Conservation (phyloP, 2,797 vertebrate genomes). For the Sebastes steindachneri region DNA sequence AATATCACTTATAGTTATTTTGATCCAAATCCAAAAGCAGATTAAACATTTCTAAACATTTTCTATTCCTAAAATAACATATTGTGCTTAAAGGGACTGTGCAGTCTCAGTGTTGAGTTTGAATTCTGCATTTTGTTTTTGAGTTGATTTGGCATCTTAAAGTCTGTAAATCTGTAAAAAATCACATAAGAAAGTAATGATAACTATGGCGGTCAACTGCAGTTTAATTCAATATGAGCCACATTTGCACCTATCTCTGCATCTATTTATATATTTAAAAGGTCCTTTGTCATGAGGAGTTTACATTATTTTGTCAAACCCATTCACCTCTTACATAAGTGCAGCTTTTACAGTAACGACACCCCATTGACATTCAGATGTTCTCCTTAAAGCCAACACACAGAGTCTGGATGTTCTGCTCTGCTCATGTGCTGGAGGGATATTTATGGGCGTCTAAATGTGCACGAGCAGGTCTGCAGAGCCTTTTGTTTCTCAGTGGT, state of each 20-base stretch:
- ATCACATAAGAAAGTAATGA: background rate
- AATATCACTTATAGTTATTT: no score
- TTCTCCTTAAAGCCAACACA: conserved; percentile 20
- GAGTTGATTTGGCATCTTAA: background rate
- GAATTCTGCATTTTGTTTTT: background rate
- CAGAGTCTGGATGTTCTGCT: conserved; percentile 32
- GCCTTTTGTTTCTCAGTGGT: conserved; percentile 62
- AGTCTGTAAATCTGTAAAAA: background rate
- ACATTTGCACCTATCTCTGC: background rate
- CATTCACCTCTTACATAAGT: background rate
- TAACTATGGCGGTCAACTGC: background rate
- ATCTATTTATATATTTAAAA: background rate
- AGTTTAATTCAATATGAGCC: background rate
- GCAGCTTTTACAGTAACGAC: background rate
- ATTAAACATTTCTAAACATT: background rate
- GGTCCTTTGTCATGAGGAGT: background rate
- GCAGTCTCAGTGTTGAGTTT: background rate
- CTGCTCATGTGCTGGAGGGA: conserved; percentile 24
- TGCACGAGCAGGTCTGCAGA: conserved; percentile 62
- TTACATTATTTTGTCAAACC: background rate
- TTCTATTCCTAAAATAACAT: background rate
- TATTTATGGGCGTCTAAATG: conserved; percentile 76
- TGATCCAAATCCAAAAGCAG: no score
- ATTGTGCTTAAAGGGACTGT: background rate
- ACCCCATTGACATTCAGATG: conserved; percentile 32